Evolutionary conservation across 2,888 invertebrate genomes (phyloP), one percentile per base, ranked within the genome.

Genomic region (Philereme transversata): DNA sequence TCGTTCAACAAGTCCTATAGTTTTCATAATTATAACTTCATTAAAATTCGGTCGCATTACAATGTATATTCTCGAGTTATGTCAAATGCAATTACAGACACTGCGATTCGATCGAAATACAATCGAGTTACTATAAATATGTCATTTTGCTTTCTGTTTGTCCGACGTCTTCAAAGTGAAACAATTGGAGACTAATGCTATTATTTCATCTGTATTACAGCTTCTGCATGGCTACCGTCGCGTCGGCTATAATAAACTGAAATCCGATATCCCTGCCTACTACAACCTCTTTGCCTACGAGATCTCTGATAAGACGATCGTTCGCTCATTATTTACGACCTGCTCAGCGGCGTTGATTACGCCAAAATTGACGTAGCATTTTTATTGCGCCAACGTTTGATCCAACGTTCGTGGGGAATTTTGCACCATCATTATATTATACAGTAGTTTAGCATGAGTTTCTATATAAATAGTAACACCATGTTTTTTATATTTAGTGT

Each of bases 291-390:
- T 87, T 84, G 84, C 81, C 81, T 79, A 78, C 83, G 73, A 84
- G 88, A 90, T 90, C 80, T 68, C 65, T 69, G 90, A 90, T 90
- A 89, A 85, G 73, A 73, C 54, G 74, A 82, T 84, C 86, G 77
- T 86, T 84, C 77, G 72, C 71, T 77, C 86, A 86, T 88, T 88
- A 90, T 90, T 89, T 90, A 90, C 82, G 81, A 78, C 82, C 79
- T 69, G 75, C 69, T 68, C 71, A 69, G 60, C 67, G 72, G 66
- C 67, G 71, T 78, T 77, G 68, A 73, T 80, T 82, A 78, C 79
- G 83, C 86, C 84, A 83, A 87, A 87, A 86, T 78, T 77, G 71
- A 75, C 72, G 77, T 71, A 69, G 68, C 55, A 45, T 56, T 65
- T 68, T 65, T 65, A 64, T 67, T 48, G 48, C 44, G 62, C 34